Percentiles rank a stretch among this genome's conserved stretches.
These are phyloP conservation scores for Silurus asotus DNA, from an alignment of 2,113 vertebrate genomes.

Conservation along the genomic window DNA sequence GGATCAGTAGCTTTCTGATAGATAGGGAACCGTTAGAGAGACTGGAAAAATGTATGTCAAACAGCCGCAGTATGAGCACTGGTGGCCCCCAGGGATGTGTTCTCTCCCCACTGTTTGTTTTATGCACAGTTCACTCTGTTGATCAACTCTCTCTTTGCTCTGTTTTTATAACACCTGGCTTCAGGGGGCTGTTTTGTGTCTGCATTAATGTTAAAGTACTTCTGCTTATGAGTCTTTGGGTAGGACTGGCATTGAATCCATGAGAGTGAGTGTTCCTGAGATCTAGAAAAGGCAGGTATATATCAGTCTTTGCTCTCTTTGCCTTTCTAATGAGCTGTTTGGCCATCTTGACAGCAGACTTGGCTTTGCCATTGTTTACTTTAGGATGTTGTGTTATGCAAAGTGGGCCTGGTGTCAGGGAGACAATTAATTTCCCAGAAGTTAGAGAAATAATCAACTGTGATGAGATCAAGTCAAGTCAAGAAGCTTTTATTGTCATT, in stretches of 20 bases:
- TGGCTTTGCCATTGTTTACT: conserved; percentile 34
- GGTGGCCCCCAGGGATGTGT: no score
- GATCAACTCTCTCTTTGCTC: no score
- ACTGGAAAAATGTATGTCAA: no score
- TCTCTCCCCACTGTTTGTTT: no score
- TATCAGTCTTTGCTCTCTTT: conserved; percentile 15
- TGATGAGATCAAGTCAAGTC: no score
- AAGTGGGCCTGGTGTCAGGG: conserved; percentile 12
- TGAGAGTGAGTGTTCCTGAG: conserved; percentile 30
- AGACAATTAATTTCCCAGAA: no score
- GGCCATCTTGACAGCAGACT: conserved; percentile 38
- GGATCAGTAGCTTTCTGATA: no score
- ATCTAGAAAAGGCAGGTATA: conserved; percentile 16
- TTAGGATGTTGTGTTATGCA: conserved; percentile 30
- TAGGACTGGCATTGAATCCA: conserved; percentile 17
- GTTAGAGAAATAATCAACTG: no score
- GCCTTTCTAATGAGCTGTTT: conserved; percentile 36
- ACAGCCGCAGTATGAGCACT: no score
- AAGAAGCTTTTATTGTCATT: no score
- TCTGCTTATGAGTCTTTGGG: conserved; percentile 23
- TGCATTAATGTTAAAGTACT: conserved; percentile 28
- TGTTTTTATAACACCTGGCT: neutral
- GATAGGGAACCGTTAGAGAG: no score
- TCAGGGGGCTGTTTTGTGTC: conserved; percentile 4
- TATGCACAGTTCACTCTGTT: no score